These are phyloP conservation scores for Steinernema hermaphroditum DNA, from an alignment of 2,888 invertebrate species.

Conservation along the genomic window DNA sequence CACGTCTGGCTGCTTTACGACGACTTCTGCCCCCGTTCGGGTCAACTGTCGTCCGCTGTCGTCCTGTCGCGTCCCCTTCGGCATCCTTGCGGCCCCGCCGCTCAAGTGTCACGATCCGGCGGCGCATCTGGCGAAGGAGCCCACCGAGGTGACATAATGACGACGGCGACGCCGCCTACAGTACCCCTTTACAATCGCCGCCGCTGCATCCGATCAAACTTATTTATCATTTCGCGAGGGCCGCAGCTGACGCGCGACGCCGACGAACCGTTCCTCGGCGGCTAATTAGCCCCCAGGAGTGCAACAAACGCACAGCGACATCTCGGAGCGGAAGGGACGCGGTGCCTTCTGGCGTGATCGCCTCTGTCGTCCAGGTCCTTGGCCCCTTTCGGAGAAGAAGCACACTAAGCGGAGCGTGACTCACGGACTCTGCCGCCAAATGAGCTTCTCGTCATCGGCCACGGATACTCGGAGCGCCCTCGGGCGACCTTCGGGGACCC, in stretches of 20 bases:
- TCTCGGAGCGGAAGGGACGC: too few relatives aligned
- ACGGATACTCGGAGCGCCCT: too few relatives aligned
- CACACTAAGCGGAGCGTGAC: too few relatives aligned
- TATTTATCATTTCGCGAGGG: slow-evolving; percentile 29
- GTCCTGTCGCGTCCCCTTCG: background rate
- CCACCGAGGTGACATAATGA: slow-evolving; percentile 14
- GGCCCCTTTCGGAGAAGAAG: too few relatives aligned
- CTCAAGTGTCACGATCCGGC: slow-evolving; percentile 28
- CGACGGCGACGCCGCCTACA: slow-evolving; percentile 23
- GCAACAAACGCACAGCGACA: too few relatives aligned
- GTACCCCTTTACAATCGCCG: slow-evolving; percentile 14
- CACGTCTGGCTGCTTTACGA: slow-evolving; percentile 5
- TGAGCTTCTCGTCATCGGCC: too few relatives aligned
- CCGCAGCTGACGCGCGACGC: slow-evolving; percentile 27
- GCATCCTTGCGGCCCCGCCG: slow-evolving; percentile 1
- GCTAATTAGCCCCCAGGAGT: too few relatives aligned
- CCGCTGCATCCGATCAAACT: slow-evolving; percentile 22
- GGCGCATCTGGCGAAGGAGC: slow-evolving; percentile 10
- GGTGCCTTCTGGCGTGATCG: too few relatives aligned
- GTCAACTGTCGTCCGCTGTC: slow-evolving; percentile 11
- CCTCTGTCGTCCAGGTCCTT: too few relatives aligned
- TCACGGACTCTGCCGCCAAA: too few relatives aligned
- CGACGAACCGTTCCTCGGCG: too few relatives aligned
- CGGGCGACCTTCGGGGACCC: too few relatives aligned
- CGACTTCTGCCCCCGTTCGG: slow-evolving; percentile 1